Conservation (phyloP, 30 jellyfish, hydroid and myxozoan genomes). For the Turritopsis dohrnii region DNA sequence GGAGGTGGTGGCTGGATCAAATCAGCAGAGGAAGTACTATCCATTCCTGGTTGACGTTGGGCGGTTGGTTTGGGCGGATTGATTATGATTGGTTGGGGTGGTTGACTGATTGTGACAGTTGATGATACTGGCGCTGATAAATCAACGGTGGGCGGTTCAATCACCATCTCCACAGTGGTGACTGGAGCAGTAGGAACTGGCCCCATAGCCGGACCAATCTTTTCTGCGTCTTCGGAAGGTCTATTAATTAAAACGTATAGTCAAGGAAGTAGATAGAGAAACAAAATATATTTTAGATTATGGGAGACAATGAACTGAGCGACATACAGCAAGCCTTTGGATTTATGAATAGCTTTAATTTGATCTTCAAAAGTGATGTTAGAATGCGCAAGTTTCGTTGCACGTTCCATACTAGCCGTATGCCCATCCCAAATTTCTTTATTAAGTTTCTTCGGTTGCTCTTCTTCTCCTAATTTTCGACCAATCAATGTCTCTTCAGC, state of each 20-base stretch:
- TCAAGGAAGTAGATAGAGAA: background rate
- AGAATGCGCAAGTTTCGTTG: constrained; percentile 90
- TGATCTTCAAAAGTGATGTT: constrained; percentile 86
- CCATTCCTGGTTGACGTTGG: constrained; percentile 65
- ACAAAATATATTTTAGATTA: no score
- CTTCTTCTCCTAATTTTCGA: constrained; percentile 79
- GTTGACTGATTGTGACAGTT: constrained; percentile 46
- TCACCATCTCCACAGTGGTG: background rate
- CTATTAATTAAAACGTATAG: constrained; percentile 22
- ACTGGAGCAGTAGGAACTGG: constrained; percentile 56
- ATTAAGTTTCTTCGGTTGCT: constrained; percentile 39
- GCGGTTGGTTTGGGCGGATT: constrained; percentile 62
- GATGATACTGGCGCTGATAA: constrained; percentile 30
- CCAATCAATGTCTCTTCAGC: constrained; percentile 95
- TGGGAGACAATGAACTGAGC: background rate
- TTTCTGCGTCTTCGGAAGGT: constrained; percentile 79
- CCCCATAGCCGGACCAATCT: constrained; percentile 71
- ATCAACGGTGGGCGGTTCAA: background rate
- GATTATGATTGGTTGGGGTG: constrained; percentile 50
- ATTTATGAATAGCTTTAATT: constrained; percentile 88
- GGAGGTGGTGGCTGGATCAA: constrained; percentile 28
- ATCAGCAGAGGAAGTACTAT: constrained; percentile 30
- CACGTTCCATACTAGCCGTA: constrained; percentile 96
- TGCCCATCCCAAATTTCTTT: constrained; percentile 95
- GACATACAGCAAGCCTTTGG: constrained; percentile 89